phyloP scores from a whole-genome alignment of 2,888 invertebrate genomes.

The Diaprepes abbreviatus region DNA sequence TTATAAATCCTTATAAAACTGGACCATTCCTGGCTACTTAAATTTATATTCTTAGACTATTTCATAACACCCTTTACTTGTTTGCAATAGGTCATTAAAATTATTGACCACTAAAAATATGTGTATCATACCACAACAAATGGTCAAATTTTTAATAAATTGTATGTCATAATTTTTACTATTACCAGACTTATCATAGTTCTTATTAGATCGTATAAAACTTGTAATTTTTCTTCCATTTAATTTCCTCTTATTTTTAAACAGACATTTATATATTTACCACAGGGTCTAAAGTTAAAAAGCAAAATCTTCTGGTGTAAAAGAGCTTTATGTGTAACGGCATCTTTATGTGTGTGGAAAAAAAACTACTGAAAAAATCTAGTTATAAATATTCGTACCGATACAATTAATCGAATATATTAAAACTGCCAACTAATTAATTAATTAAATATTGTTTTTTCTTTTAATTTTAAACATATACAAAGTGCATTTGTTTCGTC shows the following conservation, averaged over 20 bases:
- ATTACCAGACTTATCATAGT: not conserved
- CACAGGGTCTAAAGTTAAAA: constrained; percentile 32
- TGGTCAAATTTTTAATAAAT: too few relatives aligned
- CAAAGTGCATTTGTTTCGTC: too few relatives aligned
- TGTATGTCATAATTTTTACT: not conserved
- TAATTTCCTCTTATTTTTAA: not conserved
- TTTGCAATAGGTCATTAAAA: too few relatives aligned
- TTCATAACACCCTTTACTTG: too few relatives aligned
- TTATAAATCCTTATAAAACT: too few relatives aligned
- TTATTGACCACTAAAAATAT: too few relatives aligned
- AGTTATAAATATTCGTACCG: not conserved
- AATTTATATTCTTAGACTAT: too few relatives aligned
- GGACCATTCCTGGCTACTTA: too few relatives aligned
- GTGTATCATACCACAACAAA: not conserved
- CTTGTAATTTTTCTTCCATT: not conserved
- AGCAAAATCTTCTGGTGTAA: not conserved
- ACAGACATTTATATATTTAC: constrained; percentile 1
- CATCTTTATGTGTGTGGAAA: not conserved
- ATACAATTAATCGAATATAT: not conserved
- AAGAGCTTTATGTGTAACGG: constrained; percentile 23
- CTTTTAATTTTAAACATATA: too few relatives aligned
- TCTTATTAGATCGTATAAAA: not conserved
- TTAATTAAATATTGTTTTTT: not conserved
- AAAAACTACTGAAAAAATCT: not conserved
- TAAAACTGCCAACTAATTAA: not conserved